A percentile compares a stretch with the other conserved stretches of the same genome.
These are phyloP conservation scores for Calcarius lapponicus DNA, from an alignment of 2,797 vertebrate species.

Conservation along the genomic window DNA sequence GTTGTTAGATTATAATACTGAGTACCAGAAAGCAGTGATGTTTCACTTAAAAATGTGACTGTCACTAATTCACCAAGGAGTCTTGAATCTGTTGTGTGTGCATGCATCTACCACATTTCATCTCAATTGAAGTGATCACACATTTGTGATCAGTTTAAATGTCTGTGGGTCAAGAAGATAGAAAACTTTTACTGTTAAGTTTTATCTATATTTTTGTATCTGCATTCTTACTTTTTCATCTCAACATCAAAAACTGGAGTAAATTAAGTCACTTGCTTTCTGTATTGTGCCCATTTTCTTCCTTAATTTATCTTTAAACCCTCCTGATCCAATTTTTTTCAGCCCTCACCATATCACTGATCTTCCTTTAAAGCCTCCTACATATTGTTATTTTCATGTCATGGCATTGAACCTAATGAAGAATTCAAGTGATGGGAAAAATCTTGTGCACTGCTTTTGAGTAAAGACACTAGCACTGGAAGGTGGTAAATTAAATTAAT, in stretches of 20 bases:
- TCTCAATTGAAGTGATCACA: background rate
- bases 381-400: background rate
- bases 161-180: background rate
- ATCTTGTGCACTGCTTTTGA: background rate
- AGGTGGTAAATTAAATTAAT: slow-evolving; percentile 30
- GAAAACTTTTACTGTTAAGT: background rate
- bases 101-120: background rate
- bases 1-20: background rate
- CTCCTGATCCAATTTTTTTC: background rate
- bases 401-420: background rate
- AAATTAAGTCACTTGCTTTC: background rate
- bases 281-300: background rate
- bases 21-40: background rate
- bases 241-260: background rate
- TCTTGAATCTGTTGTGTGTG: background rate
- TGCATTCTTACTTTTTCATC: background rate
- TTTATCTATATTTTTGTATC: background rate
- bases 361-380: background rate
- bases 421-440: background rate
- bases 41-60: background rate
- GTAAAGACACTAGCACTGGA: background rate
- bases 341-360: background rate
- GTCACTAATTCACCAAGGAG: background rate
- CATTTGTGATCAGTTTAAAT: background rate
- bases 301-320: background rate